Evolutionary conservation across 92 coral and sea anemone species (phyloP), one percentile per base, ranked within the genome.

Genomic region (Umimayanthus kanabou): DNA sequence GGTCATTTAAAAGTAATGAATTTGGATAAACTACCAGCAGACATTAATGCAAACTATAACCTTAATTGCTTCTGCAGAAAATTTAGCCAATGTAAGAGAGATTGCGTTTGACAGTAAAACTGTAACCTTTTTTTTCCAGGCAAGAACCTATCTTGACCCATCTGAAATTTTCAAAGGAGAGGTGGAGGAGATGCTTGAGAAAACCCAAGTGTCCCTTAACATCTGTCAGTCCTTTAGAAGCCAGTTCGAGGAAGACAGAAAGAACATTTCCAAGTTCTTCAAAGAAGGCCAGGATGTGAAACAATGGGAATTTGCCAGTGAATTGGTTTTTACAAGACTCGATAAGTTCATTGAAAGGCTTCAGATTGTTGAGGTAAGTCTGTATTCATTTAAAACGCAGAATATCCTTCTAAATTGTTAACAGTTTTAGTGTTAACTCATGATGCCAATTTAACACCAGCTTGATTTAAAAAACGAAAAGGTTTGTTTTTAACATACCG

Each of bases 81-180:
- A 1, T 13, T 53, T 53, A 13, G 58, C 58, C 49, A 23, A 3
- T 30, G n/a, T 10, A 40, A 2, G 66, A 16, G 23, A 57, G 20
- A 15, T 57, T 28, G n/a, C 50, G 18, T 45, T 47, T 39, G n/a
- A 26, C 50, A 5, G 47, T 49, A 49, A 39, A 4, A 33, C 67
- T 73, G 69, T 71, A 2, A 79, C 39, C 14, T 81, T 4, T 29
- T 29, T 30, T 45, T 73, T 40, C 29, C 61, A 97, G 99, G 99
- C 99, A 77, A 93, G 98, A 71, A 91, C 88, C 14, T 95, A 92
- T 82, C 93, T 97, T 49, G 99, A 97, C 80, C 99, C 99, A 85
- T 93, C 94, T 7, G 99, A 97, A 80, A 97, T 97, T 85, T 97
- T 97, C 96, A 97, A 97, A 79, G 90, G 97, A 55, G 99, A 97